These are phyloP conservation scores for Epicampocera succincta DNA, from an alignment of 2,888 invertebrate genomes.

Conservation along the genomic window DNA sequence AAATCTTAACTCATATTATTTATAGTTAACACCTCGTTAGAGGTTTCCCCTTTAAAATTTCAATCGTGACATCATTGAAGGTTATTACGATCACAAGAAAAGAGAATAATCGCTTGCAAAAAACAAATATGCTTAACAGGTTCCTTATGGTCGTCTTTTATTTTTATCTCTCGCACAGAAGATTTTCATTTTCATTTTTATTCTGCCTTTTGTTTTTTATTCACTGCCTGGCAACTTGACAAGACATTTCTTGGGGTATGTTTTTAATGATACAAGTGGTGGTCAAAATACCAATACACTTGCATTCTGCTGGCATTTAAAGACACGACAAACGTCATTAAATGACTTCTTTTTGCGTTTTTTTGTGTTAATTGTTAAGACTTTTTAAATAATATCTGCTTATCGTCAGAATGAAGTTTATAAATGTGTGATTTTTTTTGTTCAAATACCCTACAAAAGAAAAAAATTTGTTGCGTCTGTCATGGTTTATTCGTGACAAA, in stretches of 20 bases:
- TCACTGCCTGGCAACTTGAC: constrained; percentile 59
- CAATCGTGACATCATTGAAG: constrained; percentile 62
- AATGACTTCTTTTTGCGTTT: constrained; percentile 15
- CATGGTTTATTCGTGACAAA: no score
- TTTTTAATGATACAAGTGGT: constrained; percentile 59
- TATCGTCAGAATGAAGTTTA: constrained; percentile 30
- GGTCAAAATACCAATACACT: constrained; percentile 49
- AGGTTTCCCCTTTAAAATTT: neutral
- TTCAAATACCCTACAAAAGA: constrained; percentile 22
- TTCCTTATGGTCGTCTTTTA: constrained; percentile 61
- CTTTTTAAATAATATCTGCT: constrained; percentile 6
- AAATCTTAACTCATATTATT: no score
- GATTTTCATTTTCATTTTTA: constrained; percentile 50
- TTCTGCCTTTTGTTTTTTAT: constrained; percentile 20
- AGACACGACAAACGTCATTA: constrained; percentile 34
- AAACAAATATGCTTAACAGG: constrained; percentile 68
- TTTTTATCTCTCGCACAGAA: constrained; percentile 29
- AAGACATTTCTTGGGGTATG: constrained; percentile 47
- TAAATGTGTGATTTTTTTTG: constrained; percentile 9
- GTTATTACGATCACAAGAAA: constrained; percentile 41
- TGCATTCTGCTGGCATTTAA: constrained; percentile 11
- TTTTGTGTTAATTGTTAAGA: neutral
- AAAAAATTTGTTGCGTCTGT: neutral
- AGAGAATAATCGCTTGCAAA: constrained; percentile 11
- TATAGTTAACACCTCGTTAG: neutral